Evolutionary conservation across 2,888 invertebrate species (phyloP).

Genomic region (Aporophyla nigra): DNA sequence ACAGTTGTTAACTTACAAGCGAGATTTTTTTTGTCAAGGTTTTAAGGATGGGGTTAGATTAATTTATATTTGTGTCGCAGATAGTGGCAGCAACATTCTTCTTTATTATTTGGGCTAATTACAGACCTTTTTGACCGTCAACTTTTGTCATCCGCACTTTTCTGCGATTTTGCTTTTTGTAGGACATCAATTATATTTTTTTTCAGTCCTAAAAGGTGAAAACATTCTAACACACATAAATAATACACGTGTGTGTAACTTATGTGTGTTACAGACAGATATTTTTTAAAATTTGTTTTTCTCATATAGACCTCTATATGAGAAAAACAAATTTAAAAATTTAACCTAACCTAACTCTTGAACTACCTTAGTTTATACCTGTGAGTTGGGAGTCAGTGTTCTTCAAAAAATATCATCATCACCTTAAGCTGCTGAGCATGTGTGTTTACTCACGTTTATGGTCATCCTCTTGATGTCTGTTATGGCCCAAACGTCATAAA

Average conservation of each 20-base stretch:
- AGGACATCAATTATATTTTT: no score
- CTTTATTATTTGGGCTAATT: neutral
- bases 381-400: no score
- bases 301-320: no score
- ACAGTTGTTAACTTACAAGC: neutral
- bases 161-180: neutral
- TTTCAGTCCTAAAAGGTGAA: no score
- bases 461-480: neutral
- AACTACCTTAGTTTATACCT: no score
- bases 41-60: neutral
- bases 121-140: neutral
- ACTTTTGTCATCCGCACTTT: neutral
- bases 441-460: neutral
- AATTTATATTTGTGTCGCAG: neutral
- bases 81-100: neutral
- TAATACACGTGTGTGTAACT: no score
- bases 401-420: neutral
- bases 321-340: no score
- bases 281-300: no score
- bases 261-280: no score
- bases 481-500: neutral
- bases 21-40: neutral
- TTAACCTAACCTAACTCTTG: no score
- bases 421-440: no score
- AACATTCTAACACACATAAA: no score